phyloP scores from a whole-genome alignment of 2,797 vertebrate species.

The Myripristis jacobus region DNA sequence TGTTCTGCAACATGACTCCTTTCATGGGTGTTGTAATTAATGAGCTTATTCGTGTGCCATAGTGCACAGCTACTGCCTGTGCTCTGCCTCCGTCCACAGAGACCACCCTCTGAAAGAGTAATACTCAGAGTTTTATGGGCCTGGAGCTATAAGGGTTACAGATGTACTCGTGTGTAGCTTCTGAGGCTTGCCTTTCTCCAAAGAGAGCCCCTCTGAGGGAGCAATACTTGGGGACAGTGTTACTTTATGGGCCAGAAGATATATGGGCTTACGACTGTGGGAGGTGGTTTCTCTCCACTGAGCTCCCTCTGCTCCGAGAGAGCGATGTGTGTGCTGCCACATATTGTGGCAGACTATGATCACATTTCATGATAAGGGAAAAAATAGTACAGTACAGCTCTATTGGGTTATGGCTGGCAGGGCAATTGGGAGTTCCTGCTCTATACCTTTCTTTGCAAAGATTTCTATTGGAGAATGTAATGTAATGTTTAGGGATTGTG shows the following conservation, averaged over 20 bases:
- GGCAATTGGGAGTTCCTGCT: slow-evolving; percentile 34
- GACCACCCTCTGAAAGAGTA: slow-evolving; percentile 25
- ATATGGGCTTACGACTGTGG: slow-evolving; percentile 41
- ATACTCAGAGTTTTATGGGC: slow-evolving; percentile 24
- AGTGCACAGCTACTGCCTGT: neutral
- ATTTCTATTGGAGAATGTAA: slow-evolving; percentile 23
- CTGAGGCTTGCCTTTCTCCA: slow-evolving; percentile 47
- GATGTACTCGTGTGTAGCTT: slow-evolving; percentile 50
- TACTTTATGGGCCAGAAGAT: slow-evolving; percentile 51
- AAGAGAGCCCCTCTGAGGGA: slow-evolving; percentile 26
- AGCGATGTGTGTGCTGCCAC: slow-evolving; percentile 31
- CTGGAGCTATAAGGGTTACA: slow-evolving; percentile 35
- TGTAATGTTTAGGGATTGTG: slow-evolving; percentile 13
- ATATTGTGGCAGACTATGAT: slow-evolving; percentile 48
- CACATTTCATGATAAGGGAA: slow-evolving; percentile 56
- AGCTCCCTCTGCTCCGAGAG: slow-evolving; percentile 29
- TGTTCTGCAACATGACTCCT: neutral
- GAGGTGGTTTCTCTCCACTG: slow-evolving; percentile 24
- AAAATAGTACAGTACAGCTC: slow-evolving; percentile 43
- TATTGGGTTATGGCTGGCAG: slow-evolving; percentile 28
- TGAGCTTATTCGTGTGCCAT: neutral
- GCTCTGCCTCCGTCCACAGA: neutral
- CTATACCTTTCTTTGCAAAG: slow-evolving; percentile 22
- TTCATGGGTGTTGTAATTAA: neutral
- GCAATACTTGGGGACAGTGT: slow-evolving; percentile 46